phyloP scores from a whole-genome alignment of 64 coral and sea anemone genomes.

The Trachythela sp. region DNA sequence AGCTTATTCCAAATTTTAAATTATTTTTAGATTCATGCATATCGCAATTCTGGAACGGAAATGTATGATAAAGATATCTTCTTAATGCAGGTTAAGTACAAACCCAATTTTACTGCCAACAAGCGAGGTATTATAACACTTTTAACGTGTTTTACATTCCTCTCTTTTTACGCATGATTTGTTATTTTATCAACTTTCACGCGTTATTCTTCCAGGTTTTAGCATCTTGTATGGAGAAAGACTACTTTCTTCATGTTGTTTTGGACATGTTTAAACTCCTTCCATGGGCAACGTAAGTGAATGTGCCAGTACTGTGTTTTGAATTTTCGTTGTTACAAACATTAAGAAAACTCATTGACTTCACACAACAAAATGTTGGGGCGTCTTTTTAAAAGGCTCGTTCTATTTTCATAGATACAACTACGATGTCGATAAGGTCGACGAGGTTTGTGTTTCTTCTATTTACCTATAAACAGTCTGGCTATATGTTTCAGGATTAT shows the following conservation, averaged over 20 bases:
- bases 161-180: too few species aligned
- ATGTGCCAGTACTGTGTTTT: neutral
- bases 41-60: constrained; percentile 62
- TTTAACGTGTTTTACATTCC: too few species aligned
- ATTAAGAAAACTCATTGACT: too few species aligned
- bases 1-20: too few species aligned
- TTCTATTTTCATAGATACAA: neutral
- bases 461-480: too few species aligned
- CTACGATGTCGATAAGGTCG: neutral
- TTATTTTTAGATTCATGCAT: constrained; percentile 54
- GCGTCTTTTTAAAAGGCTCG: neutral
- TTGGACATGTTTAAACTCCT: constrained; percentile 80
- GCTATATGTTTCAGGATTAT: neutral
- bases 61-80: constrained; percentile 94
- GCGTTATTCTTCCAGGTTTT: constrained; percentile 49
- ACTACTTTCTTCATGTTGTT: constrained; percentile 61
- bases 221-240: constrained; percentile 67
- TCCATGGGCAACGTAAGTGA: constrained; percentile 57
- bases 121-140: too few species aligned
- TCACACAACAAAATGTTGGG: too few species aligned
- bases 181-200: neutral
- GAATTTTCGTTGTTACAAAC: too few species aligned
- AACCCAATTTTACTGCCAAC: neutral
- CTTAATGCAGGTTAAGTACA: constrained; percentile 67
- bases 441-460: neutral